A percentile compares a stretch with the other conserved stretches of the same genome.
Conservation (phyloP, 1,140 invertebrate species). For the Popillia japonica region DNA sequence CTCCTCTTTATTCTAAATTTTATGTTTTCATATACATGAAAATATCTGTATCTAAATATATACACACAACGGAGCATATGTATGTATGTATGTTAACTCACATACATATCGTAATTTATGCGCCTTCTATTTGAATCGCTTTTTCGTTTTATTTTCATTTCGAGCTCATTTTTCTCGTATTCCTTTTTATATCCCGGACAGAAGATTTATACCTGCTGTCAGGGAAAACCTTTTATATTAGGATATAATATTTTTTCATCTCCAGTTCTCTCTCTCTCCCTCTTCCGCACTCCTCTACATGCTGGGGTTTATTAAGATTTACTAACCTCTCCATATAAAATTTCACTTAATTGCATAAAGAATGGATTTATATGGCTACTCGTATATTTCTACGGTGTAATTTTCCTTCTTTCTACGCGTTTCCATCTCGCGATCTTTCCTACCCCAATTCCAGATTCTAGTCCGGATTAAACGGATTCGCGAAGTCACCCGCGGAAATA, state of each 20-base stretch:
- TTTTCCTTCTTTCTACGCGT: slow-evolving; percentile 5
- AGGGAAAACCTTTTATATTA: slow-evolving; percentile 58
- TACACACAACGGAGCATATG: neutral
- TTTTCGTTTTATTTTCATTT: slow-evolving; percentile 59
- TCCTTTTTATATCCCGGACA: slow-evolving; percentile 57
- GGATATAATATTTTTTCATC: slow-evolving; percentile 57
- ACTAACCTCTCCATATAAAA: slow-evolving; percentile 36
- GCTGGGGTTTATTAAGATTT: slow-evolving; percentile 40
- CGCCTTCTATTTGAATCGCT: slow-evolving; percentile 57
- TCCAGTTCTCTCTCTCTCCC: neutral
- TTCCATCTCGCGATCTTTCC: neutral
- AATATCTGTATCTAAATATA: neutral
- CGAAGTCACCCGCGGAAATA: too few species aligned
- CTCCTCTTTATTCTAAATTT: neutral
- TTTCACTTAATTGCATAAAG: slow-evolving; percentile 39
- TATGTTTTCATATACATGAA: slow-evolving; percentile 5
- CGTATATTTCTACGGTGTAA: slow-evolving; percentile 12
- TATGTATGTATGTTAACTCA: neutral
- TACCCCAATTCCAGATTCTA: neutral
- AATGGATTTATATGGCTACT: slow-evolving; percentile 34
- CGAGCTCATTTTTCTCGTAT: slow-evolving; percentile 59
- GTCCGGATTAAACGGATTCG: neutral
- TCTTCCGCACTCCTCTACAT: slow-evolving; percentile 44
- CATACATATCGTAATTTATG: slow-evolving; percentile 55
- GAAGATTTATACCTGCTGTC: slow-evolving; percentile 59